Evolutionary conservation across 2,888 invertebrate species (phyloP), one percentile per base, ranked within the genome.

Genomic region (Chironomus riparius): DNA sequence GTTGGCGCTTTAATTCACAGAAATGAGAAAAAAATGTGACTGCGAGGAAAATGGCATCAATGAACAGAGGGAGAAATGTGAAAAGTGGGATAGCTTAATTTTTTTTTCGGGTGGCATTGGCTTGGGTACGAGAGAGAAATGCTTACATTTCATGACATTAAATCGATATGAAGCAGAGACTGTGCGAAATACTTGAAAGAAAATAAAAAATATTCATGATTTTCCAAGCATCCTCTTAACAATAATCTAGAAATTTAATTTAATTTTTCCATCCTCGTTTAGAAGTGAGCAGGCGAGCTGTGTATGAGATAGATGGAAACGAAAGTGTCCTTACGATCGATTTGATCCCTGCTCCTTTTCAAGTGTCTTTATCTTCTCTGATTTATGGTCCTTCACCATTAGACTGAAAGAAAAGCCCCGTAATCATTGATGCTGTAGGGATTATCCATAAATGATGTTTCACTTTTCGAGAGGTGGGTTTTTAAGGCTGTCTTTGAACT

Each of bases 91-190:
- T n/a, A n/a, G n/a, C n/a, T n/a, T n/a, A n/a, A n/a, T n/a, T n/a
- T 22, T 21, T 65, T 18, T 12, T 21, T 21, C 13, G 50, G 12
- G 65, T 65, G 65, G 24, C 38, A 38, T 38, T 38, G 38, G 38
- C 38, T 38, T 38, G 38, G 38, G 38, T 38, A 38, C 38, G 38
- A 38, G 38, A 28, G 5, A 38, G 7, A 65, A 21, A 22, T 21
- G 21, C 65, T 65, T 65, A 65, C 65, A 65, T 65, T 65, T 65
- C 65, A 65, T 24, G 65, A 65, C 65, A 22, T 65, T 65, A 65
- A 65, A 65, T 65, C 65, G 65, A 65, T 65, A 65, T 13, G 24
- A 65, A 65, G 65, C 65, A 65, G 65, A 65, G 22, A 65, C 65
- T 12, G 65, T 65, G 65, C 65, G 5, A 18, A 65, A 65, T 38